Percentiles rank a stretch among this genome's conserved stretches.
Conservation (phyloP, 1,140 invertebrate genomes). For the Drosophila mojavensis region DNA sequence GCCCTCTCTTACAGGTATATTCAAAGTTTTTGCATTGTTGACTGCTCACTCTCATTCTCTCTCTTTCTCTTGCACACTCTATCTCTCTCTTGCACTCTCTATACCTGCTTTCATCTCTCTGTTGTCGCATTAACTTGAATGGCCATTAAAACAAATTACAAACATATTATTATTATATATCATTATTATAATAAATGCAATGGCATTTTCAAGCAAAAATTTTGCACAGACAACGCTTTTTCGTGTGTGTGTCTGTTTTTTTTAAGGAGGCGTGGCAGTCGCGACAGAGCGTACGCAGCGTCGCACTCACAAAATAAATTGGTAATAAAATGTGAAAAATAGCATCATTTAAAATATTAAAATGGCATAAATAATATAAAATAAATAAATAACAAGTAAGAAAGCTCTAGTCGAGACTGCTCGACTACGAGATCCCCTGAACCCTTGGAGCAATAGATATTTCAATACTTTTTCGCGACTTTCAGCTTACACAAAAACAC, state of each 20-base stretch:
- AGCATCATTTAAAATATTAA: constrained; percentile 76
- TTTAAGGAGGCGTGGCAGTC: constrained; percentile 26
- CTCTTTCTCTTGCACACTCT: too few relatives aligned
- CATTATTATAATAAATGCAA: constrained; percentile 62
- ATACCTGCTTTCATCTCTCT: neutral
- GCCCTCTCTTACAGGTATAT: neutral
- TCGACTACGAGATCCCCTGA: too few relatives aligned
- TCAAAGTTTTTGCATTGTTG: constrained; percentile 4
- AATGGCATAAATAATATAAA: constrained; percentile 76
- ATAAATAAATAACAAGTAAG: constrained; percentile 83
- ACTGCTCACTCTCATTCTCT: neutral
- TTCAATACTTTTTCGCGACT: too few relatives aligned
- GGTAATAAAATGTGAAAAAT: constrained; percentile 81
- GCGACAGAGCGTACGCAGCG: constrained; percentile 30
- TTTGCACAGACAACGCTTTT: constrained; percentile 30
- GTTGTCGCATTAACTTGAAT: constrained; percentile 47
- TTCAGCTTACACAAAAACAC: too few relatives aligned
- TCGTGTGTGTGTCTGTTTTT: neutral
- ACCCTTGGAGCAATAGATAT: too few relatives aligned
- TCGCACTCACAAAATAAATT: constrained; percentile 65
- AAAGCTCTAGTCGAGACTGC: too few relatives aligned
- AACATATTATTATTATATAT: constrained; percentile 61
- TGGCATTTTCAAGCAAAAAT: constrained; percentile 32
- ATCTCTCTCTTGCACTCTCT: neutral
- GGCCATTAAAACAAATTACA: constrained; percentile 69